Evolutionary conservation across 2,888 invertebrate species (phyloP).

Genomic region (Myathropa florea): DNA sequence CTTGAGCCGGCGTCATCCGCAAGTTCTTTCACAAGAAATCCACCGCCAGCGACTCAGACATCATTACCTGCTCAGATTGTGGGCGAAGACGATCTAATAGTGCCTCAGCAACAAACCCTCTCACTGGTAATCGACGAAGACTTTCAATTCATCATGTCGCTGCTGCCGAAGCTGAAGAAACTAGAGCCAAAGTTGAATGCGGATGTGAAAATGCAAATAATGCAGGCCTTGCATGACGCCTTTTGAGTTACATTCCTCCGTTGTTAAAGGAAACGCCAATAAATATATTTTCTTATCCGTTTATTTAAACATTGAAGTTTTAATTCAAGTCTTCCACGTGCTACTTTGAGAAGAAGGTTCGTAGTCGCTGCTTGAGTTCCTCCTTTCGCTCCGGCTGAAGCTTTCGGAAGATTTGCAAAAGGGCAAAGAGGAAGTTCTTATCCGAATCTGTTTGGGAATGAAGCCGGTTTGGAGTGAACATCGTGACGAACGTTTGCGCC

Average conservation of each 20-base stretch:
- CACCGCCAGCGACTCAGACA: too few species aligned
- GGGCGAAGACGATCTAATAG: too few species aligned
- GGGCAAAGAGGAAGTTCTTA: background rate
- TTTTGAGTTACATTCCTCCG: too few species aligned
- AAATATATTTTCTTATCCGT: background rate
- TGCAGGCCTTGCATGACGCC: background rate
- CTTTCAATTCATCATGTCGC: background rate
- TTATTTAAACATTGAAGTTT: background rate
- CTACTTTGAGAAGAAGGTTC: background rate
- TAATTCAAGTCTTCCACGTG: too few species aligned
- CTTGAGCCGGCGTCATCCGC: too few species aligned
- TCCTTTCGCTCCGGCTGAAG: background rate
- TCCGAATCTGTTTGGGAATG: background rate
- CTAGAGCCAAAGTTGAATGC: background rate
- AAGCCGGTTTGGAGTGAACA: background rate
- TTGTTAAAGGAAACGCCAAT: too few species aligned
- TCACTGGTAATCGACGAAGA: constrained; percentile 6
- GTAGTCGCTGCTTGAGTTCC: background rate
- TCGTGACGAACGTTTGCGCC: background rate
- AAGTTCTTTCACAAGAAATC: too few species aligned
- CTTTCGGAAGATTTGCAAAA: background rate
- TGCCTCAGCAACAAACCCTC: background rate
- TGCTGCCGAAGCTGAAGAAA: background rate
- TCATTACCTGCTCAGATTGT: too few species aligned
- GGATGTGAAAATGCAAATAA: constrained; percentile 1